Evolutionary conservation across 2,797 vertebrate species (phyloP).

Genomic region (Acanthurus leucopareius): DNA sequence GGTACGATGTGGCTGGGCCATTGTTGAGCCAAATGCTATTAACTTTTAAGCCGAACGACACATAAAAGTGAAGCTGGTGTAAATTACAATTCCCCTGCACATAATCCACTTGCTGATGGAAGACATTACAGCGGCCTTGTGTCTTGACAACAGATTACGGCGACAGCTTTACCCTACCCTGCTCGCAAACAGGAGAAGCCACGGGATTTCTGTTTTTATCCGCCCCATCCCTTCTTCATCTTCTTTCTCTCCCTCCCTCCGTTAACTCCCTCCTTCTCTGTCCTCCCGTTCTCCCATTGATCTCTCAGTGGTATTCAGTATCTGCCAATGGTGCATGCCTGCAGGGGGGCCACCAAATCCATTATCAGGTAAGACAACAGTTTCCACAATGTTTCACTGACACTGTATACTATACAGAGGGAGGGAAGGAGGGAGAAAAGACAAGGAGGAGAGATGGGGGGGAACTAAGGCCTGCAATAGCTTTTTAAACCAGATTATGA

Average conservation of each 20-base stretch:
- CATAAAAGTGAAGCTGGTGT: constrained; percentile 89
- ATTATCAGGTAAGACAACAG: constrained; percentile 90
- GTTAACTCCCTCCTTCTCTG: constrained; percentile 66
- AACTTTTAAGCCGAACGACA: constrained; percentile 84
- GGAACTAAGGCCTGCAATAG: constrained; percentile 36
- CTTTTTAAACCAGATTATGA: constrained; percentile 75
- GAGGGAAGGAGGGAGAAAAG: constrained; percentile 49
- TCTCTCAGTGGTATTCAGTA: constrained; percentile 86
- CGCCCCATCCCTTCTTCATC: constrained; percentile 75
- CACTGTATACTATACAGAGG: constrained; percentile 64
- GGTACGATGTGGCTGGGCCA: constrained; percentile 79
- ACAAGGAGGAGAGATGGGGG: constrained; percentile 46
- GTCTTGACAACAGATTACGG: constrained; percentile 89
- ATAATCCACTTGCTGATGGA: constrained; percentile 89
- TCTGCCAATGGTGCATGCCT: constrained; percentile 89
- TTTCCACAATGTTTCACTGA: constrained; percentile 84
- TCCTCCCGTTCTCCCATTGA: constrained; percentile 82
- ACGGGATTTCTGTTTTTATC: constrained; percentile 83
- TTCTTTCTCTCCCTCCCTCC: constrained; percentile 72
- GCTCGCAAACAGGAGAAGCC: constrained; percentile 78
- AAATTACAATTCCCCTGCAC: constrained; percentile 87
- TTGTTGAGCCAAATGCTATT: constrained; percentile 89
- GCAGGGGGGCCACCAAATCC: constrained; percentile 87
- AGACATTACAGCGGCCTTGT: constrained; percentile 87
- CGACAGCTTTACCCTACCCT: constrained; percentile 78